phyloP scores from a whole-genome alignment of 2,888 invertebrate genomes.

The Augochlorella aurata region DNA sequence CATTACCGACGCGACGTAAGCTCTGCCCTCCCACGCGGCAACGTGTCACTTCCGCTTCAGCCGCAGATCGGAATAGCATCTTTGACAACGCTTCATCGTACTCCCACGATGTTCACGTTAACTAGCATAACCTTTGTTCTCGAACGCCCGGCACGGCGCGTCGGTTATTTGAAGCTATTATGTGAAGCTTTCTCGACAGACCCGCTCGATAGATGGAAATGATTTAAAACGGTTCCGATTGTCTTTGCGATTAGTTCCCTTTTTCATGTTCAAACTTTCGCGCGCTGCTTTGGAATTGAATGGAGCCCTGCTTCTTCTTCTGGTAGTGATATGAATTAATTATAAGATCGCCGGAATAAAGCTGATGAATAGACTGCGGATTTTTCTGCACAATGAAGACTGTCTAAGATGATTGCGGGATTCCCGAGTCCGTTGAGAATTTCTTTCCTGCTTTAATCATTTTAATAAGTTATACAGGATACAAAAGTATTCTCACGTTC shows the following conservation, averaged over 20 bases:
- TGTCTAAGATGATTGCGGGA: not conserved
- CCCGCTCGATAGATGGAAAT: not conserved
- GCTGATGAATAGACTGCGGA: not conserved
- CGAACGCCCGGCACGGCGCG: not conserved
- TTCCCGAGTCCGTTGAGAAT: too few species aligned
- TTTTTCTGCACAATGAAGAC: not conserved
- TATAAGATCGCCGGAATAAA: too few species aligned
- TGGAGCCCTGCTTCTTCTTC: too few species aligned
- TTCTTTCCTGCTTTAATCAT: not conserved
- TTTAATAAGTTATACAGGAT: not conserved
- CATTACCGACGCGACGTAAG: slow-evolving; percentile 5
- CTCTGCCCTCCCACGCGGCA: not conserved
- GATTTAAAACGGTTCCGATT: not conserved
- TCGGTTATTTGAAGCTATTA: not conserved
- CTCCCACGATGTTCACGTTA: slow-evolving; percentile 24
- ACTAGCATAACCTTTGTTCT: slow-evolving; percentile 36
- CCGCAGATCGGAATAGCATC: slow-evolving; percentile 28
- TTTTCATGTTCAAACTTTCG: not conserved
- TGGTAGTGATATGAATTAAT: too few species aligned
- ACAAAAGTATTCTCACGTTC: not conserved
- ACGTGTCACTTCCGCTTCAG: slow-evolving; percentile 17
- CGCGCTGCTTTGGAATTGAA: too few species aligned
- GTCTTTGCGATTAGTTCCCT: not conserved
- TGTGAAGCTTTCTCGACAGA: not conserved
- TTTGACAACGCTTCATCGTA: slow-evolving; percentile 19